phyloP scores from a whole-genome alignment of 2,113 vertebrate genomes.

The Loxodonta africana region DNA sequence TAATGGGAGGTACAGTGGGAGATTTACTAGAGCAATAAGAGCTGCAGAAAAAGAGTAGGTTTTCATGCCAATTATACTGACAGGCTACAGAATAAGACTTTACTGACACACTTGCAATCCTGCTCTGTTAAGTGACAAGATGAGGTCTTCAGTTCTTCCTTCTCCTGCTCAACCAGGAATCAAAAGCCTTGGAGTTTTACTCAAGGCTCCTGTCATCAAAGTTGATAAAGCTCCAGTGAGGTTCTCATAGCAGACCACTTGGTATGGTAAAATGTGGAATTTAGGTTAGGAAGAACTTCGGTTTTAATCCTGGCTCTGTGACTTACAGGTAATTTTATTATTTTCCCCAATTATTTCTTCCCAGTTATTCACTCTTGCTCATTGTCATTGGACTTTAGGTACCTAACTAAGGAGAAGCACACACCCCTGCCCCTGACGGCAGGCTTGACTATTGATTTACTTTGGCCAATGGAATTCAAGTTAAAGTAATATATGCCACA shows the following conservation, averaged over 20 bases:
- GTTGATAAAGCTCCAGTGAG: constrained; percentile 36
- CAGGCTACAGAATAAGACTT: constrained; percentile 67
- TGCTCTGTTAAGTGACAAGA: constrained; percentile 66
- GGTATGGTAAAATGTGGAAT: neutral
- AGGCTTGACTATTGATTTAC: neutral
- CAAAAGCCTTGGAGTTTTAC: constrained; percentile 38
- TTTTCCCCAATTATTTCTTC: constrained; percentile 4
- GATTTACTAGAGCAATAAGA: constrained; percentile 79
- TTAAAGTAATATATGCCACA: neutral
- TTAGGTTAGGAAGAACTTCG: neutral
- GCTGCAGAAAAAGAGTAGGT: constrained; percentile 61
- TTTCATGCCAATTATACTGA: constrained; percentile 76
- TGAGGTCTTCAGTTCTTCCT: constrained; percentile 22
- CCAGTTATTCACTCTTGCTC: neutral
- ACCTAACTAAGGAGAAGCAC: neutral
- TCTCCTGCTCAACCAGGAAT: constrained; percentile 25
- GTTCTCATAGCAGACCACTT: neutral
- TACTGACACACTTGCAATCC: constrained; percentile 36
- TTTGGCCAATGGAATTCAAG: neutral
- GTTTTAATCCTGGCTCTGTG: neutral
- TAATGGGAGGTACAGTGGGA: constrained; percentile 77
- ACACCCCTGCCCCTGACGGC: neutral
- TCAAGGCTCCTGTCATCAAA: neutral
- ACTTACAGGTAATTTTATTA: constrained; percentile 15
- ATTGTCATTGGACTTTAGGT: neutral